Base-by-base conservation (phyloP, 2,113 vertebrate genomes). In the Lonchura striata region DNA sequence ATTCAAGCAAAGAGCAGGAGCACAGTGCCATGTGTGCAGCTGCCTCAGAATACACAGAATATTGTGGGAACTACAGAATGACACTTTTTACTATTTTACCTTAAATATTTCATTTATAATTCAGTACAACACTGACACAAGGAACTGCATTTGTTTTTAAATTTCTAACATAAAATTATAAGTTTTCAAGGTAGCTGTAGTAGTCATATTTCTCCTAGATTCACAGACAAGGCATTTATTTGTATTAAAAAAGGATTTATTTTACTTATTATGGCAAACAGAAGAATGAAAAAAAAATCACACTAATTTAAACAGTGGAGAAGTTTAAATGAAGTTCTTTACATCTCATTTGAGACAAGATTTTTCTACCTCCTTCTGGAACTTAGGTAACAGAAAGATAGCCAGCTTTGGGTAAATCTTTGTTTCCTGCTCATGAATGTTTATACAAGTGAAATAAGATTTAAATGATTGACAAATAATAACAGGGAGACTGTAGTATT, bases 281-380 rank as follows among this genome's bases (percentile, higher is more conserved):
- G n/a, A 94, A 92, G 69, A 94, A 92, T 2, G 5, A 78, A 96
- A 92, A n/a, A 78, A 96, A 80, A 42, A 41, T 84, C 15, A 81
- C 0, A 6, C 3, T 71, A 41, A 52, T 92, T 95, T 72, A 72
- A 91, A 23, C 31, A 61, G 11, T 76, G 30, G 46, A 88, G 53
- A 41, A 75, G 39, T 79, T 84, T 82, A 92, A 88, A 93, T 69
- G 63, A 63, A 81, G 63, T 68, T 39, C 20, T 84, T 94, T 82
- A 72, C 28, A 52, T n/a, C 57, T 75, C 25, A 8, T 82, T 25
- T 78, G 39, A 59, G 22, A 35, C 8, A 52, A 52, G 31, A 31
- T 44, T 81, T 74, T 90, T 80, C 69, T 35, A 7, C 9, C 30
- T 75, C 19, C 23, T 66, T 88, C 90, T 52, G 37, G 19, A 93